A percentile compares a stretch with the other conserved stretches of the same genome.
These are phyloP conservation scores for Oreochromis grahami DNA, from an alignment of 2,797 vertebrate species.

Conservation along the genomic window DNA sequence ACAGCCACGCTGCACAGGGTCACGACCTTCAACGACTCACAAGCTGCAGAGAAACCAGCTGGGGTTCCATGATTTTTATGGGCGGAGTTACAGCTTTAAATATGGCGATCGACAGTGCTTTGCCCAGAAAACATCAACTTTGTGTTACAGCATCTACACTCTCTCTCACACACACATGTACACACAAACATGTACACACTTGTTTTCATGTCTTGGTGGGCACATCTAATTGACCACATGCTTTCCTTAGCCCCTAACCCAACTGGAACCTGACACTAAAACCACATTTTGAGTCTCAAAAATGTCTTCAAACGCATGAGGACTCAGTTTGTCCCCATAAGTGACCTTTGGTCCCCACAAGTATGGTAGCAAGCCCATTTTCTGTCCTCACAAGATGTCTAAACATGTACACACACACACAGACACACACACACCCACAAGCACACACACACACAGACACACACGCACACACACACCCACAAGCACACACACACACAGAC, in stretches of 20 bases:
- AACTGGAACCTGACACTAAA: background rate
- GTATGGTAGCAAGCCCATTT: background rate
- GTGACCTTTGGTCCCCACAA: background rate
- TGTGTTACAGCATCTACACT: background rate
- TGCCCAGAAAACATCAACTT: background rate
- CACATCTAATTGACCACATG: background rate
- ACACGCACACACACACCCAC: too few relatives aligned
- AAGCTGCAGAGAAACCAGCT: background rate
- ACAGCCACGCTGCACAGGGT: background rate
- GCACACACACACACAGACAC: too few relatives aligned
- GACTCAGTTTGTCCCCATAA: background rate
- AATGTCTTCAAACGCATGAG: background rate
- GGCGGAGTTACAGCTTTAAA: background rate
- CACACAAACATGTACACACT: background rate
- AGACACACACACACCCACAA: too few relatives aligned
- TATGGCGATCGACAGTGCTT: fast-evolving
- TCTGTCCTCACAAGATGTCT: too few relatives aligned
- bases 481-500: too few relatives aligned
- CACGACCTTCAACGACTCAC: background rate
- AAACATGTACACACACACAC: too few relatives aligned
- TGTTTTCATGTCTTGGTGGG: background rate
- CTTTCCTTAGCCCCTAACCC: fast-evolving
- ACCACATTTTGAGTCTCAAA: background rate
- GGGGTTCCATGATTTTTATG: background rate
- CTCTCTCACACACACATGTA: too few relatives aligned